Base-by-base conservation (phyloP, 2,888 invertebrate genomes). In the Perizoma affinitatum region DNA sequence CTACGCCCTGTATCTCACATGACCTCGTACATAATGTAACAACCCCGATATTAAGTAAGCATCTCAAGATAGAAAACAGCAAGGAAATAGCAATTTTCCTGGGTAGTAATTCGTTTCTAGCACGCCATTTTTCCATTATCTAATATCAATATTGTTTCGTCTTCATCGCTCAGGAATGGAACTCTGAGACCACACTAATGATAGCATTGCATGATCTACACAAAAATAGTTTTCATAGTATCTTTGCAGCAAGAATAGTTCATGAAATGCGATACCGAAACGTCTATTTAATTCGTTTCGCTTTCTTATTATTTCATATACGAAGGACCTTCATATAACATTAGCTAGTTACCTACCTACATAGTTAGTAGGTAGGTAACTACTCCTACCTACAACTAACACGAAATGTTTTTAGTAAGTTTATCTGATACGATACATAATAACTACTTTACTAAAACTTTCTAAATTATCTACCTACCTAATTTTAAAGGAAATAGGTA, bases 91-190 rank as follows among this genome's bases (percentile, higher is more conserved):
- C 87, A 86, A 84, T 87, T 88, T 88, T 84, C 85, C 81, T 81
- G 74, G 68, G 68, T 74, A 73, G 83, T 88, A 89, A 88, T 88
- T 84, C 82, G 80, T 83, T 82, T 78, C 73, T 75, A 77, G 79
- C 90, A 90, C 90, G 90, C 89, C 74, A 90, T 87, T 87, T 88
- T 88, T 88, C 88, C 89, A 90, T 90, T 88, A 90, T 84, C 84
- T 81, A 88, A 88, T 88, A 90, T 88, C 89, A 90, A 90, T 90
- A 90, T 88, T 88, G 84, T 87, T 89, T 85, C 82, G 87, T 89
- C 88, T 88, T 87, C 88, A 85, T 87, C 84, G 82, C 75, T 82
- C 80, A 78, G 82, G 80, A 86, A 85, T 84, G 74, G 75, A 84
- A 81, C 77, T 82, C 79, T 72, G 76, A 85, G 83, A 83, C 78